phyloP scores from a whole-genome alignment of 2,797 vertebrate species.

The Simalia tracyae region DNA sequence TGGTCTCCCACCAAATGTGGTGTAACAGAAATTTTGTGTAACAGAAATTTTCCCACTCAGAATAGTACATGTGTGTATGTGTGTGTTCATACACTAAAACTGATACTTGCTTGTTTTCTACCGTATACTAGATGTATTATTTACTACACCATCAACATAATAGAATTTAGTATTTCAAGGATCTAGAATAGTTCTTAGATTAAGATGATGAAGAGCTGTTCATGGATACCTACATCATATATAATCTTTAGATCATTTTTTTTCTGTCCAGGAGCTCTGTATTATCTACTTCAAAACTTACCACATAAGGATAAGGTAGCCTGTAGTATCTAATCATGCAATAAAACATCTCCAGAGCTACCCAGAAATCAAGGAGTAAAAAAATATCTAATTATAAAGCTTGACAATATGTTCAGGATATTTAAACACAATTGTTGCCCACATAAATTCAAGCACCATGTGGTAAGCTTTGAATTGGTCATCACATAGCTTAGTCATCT shows the following conservation, averaged over 20 bases:
- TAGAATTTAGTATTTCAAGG: constrained; percentile 33
- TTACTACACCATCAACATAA: constrained; percentile 50
- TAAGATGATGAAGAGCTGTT: constrained; percentile 36
- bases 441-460: neutral
- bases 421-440: neutral
- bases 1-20: neutral
- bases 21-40: accelerated
- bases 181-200: constrained; percentile 3
- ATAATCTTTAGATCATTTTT: neutral
- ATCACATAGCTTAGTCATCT: neutral
- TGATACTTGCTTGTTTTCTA: neutral
- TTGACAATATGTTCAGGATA: neutral
- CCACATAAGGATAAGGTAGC: neutral
- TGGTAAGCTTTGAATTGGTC: neutral
- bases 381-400: neutral
- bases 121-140: constrained; percentile 13
- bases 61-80: neutral
- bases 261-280: neutral
- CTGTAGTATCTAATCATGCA: neutral
- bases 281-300: neutral
- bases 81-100: neutral
- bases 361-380: neutral
- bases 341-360: neutral
- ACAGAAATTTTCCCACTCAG: neutral
- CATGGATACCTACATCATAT: neutral